Evolutionary conservation across 2,113 vertebrate genomes (phyloP).

Genomic region (Oreotrochilus melanogaster): DNA sequence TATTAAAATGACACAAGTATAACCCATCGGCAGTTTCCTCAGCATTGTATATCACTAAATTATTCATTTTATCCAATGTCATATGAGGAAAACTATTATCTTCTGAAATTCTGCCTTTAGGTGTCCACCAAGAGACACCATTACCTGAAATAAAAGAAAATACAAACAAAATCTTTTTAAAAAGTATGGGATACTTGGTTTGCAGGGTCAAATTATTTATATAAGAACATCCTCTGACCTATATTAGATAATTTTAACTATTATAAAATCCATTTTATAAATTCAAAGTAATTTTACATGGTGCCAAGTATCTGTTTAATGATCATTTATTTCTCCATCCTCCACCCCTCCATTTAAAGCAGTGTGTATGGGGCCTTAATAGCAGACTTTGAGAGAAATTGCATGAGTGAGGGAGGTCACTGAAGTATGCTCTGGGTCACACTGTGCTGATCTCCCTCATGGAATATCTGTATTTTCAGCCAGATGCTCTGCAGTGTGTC

Average conservation of each 20-base stretch:
- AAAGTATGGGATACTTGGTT: not conserved
- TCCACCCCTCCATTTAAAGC: accelerated
- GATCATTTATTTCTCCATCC: not conserved
- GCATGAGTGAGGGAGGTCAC: not conserved
- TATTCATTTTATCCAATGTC: not conserved
- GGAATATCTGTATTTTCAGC: not conserved
- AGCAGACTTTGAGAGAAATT: not conserved
- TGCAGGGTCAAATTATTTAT: not conserved
- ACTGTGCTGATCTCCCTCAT: not conserved
- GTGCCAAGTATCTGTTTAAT: not conserved
- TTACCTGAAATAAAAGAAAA: slow-evolving; percentile 68
- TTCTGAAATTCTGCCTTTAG: slow-evolving; percentile 65
- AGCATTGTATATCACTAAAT: slow-evolving; percentile 63
- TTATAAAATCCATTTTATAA: not conserved
- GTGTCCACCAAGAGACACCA: slow-evolving; percentile 76
- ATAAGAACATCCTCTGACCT: not conserved
- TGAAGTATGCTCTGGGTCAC: not conserved
- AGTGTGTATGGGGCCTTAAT: accelerated
- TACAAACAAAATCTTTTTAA: not conserved
- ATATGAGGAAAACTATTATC: slow-evolving; percentile 4
- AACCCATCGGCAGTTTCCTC: slow-evolving; percentile 63
- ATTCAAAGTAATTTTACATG: not conserved
- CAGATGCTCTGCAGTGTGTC: not conserved
- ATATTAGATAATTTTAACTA: not conserved
- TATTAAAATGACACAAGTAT: slow-evolving; percentile 69